These are phyloP conservation scores for Epiblema foenella DNA, from an alignment of 2,888 invertebrate genomes.

Conservation along the genomic window DNA sequence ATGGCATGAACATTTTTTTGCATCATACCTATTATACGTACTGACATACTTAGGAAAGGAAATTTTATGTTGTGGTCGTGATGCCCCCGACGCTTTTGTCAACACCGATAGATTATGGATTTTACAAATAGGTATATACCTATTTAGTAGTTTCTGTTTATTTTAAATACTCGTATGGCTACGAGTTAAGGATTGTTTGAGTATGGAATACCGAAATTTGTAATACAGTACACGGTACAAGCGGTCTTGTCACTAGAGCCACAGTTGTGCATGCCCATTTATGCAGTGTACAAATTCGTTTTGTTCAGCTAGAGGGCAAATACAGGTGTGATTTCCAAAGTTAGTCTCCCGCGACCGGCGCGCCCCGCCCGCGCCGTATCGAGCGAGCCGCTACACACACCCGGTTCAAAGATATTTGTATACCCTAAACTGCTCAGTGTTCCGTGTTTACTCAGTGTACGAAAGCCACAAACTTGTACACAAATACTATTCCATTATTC, in stretches of 20 bases:
- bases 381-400: slow-evolving; percentile 53
- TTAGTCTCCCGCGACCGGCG: slow-evolving; percentile 48
- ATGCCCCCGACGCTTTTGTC: no score
- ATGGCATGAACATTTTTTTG: no score
- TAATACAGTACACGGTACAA: no score
- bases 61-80: not conserved
- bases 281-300: not conserved
- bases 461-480: slow-evolving; percentile 34
- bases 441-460: slow-evolving; percentile 39
- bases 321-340: slow-evolving; percentile 55
- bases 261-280: not conserved
- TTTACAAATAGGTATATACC: no score
- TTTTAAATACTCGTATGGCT: no score
- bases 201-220: no score
- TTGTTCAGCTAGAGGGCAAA: slow-evolving; percentile 50
- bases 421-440: slow-evolving; percentile 53
- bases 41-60: not conserved
- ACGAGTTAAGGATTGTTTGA: no score
- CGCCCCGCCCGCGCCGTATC: slow-evolving; percentile 51
- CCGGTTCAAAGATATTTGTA: slow-evolving; percentile 59
- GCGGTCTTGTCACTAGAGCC: not conserved
- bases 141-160: no score
- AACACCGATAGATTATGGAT: no score
- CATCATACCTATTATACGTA: no score
- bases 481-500: slow-evolving; percentile 24